Percentiles rank a stretch among this genome's conserved stretches.
Conservation (phyloP, 53 echinoderm and acorn worm genomes). For the Echinarachnius parma region DNA sequence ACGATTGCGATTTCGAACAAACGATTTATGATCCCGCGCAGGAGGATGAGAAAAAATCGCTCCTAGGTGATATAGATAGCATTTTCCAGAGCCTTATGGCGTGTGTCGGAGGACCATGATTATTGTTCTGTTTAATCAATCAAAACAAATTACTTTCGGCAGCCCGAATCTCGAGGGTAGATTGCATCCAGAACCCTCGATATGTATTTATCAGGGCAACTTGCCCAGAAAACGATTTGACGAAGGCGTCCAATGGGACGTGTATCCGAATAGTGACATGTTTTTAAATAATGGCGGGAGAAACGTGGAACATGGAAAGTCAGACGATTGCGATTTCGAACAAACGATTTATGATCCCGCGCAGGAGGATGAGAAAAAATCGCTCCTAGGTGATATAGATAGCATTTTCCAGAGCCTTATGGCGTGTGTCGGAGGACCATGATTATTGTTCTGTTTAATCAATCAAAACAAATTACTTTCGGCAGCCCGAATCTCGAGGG, state of each 20-base stretch:
- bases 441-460: neutral
- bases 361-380: conserved; percentile 31
- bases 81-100: conserved; percentile 50
- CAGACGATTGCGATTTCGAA: neutral
- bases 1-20: neutral
- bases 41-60: conserved; percentile 35
- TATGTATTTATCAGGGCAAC: conserved; percentile 27
- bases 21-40: neutral
- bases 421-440: conserved; percentile 42
- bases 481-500: neutral
- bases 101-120: conserved; percentile 34
- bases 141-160: too few relatives aligned
- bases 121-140: neutral
- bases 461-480: too few relatives aligned
- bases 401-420: conserved; percentile 48
- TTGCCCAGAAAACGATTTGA: conserved; percentile 24
- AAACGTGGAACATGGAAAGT: conserved; percentile 3
- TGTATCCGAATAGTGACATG: conserved; percentile 32
- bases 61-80: conserved; percentile 44
- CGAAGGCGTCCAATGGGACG: conserved; percentile 12
- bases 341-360: neutral
- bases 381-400: conserved; percentile 40
- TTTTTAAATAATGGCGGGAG: conserved; percentile 28
- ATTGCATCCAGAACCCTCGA: conserved; percentile 19
- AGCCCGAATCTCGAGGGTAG: neutral